Conservation (phyloP, 2,888 invertebrate species). For the Anorthoa munda region DNA sequence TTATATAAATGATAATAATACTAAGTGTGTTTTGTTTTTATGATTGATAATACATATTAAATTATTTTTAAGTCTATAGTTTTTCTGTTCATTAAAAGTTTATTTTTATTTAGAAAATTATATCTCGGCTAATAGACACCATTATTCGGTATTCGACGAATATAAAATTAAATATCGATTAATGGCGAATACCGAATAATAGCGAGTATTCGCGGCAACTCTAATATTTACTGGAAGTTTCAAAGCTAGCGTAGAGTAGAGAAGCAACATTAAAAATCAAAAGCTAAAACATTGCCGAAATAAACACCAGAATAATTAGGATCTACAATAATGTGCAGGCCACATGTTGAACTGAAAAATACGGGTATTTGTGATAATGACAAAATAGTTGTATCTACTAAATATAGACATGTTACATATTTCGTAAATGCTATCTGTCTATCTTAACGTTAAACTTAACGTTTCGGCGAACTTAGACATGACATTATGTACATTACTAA, state of each 20-base stretch:
- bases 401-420: background rate
- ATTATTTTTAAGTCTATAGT: no score
- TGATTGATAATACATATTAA: no score
- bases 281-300: background rate
- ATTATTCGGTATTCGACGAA: no score
- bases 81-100: no score
- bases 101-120: no score
- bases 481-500: background rate
- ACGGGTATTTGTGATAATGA: constrained; percentile 9
- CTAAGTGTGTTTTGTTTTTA: no score
- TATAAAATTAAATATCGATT: no score
- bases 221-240: constrained; percentile 9
- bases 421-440: background rate
- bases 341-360: constrained; percentile 29
- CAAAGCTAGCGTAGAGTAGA: background rate
- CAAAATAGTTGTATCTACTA: background rate
- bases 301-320: background rate
- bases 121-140: no score
- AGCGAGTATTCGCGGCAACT: no score
- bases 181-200: no score
- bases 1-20: no score
- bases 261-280: background rate
- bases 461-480: background rate
- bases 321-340: constrained; percentile 20
- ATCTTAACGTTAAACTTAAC: background rate